phyloP scores from a whole-genome alignment of 2,888 invertebrate species.

The Sphaerophoria rueppellii region DNA sequence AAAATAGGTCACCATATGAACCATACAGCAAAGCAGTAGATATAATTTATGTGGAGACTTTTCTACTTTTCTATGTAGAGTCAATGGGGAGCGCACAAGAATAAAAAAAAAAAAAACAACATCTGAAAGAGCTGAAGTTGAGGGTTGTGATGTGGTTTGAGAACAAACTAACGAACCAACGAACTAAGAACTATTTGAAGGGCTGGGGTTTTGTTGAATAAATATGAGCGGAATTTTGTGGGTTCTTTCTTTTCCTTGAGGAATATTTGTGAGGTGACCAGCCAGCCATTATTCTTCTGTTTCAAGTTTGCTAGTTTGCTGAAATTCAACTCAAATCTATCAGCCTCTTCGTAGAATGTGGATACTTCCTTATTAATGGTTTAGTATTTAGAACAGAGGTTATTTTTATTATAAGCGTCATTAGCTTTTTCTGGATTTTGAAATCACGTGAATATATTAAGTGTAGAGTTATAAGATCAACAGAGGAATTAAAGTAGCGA shows the following conservation, averaged over 20 bases:
- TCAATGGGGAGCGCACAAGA: neutral
- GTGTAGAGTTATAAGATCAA: too few species aligned
- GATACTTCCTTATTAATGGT: too few species aligned
- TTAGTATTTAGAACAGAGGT: too few species aligned
- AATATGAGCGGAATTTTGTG: neutral
- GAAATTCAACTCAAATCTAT: too few species aligned
- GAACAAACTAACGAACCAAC: neutral
- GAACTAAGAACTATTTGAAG: neutral
- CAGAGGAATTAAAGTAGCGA: too few species aligned
- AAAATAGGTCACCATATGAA: conserved; percentile 46
- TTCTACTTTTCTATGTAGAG: neutral
- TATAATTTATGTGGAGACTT: conserved; percentile 28
- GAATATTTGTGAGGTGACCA: neutral
- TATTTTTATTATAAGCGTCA: too few species aligned
- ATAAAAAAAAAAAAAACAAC: too few species aligned
- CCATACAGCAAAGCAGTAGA: neutral
- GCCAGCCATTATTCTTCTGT: too few species aligned
- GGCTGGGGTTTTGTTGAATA: conserved; percentile 4
- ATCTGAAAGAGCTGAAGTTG: conserved; percentile 17
- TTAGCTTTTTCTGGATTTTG: too few species aligned
- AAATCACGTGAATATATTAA: too few species aligned
- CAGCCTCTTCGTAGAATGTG: too few species aligned
- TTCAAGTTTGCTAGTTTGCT: too few species aligned
- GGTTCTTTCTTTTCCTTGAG: neutral
- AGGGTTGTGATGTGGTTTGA: conserved; percentile 32